Evolutionary conservation across 2,797 vertebrate species (phyloP).

Genomic region (Dryobates pubescens): DNA sequence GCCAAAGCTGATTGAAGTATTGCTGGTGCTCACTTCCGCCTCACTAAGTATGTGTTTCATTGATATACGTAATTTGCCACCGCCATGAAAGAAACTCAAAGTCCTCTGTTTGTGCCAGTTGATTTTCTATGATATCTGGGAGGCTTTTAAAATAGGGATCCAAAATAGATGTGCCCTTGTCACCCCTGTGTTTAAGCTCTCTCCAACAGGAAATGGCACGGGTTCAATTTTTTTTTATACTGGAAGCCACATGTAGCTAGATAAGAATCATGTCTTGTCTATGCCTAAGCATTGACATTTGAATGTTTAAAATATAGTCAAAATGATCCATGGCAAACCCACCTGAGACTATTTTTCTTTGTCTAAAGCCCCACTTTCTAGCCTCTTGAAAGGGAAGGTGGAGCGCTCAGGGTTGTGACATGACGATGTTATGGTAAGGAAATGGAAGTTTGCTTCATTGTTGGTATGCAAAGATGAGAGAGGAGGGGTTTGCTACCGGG

Average conservation of each 20-base stretch:
- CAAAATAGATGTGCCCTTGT: conserved; percentile 79
- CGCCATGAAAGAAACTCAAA: conserved; percentile 66
- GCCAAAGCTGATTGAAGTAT: conserved; percentile 82
- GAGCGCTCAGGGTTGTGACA: conserved; percentile 57
- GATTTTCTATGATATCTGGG: conserved; percentile 70
- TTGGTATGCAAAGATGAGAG: conserved; percentile 19
- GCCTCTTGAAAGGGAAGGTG: conserved; percentile 61
- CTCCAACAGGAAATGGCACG: conserved; percentile 81
- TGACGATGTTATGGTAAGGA: conserved; percentile 55
- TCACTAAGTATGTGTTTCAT: conserved; percentile 69
- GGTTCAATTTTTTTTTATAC: conserved; percentile 72
- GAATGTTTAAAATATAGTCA: conserved; percentile 79
- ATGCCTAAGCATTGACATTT: conserved; percentile 76
- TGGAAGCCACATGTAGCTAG: conserved; percentile 76
- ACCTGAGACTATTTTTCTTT: conserved; percentile 74
- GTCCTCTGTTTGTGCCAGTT: conserved; percentile 76
- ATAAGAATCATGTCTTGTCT: conserved; percentile 77
- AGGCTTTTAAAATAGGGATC: conserved; percentile 74
- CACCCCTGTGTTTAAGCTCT: conserved; percentile 72
- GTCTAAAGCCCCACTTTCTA: conserved; percentile 45
- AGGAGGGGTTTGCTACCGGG: neutral
- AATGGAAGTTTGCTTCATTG: conserved; percentile 62
- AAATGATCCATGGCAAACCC: conserved; percentile 73
- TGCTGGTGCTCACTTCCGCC: conserved; percentile 78
- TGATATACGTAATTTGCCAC: conserved; percentile 75